phyloP scores from a whole-genome alignment of 2,113 vertebrate species.

The Marmota flaviventris region DNA sequence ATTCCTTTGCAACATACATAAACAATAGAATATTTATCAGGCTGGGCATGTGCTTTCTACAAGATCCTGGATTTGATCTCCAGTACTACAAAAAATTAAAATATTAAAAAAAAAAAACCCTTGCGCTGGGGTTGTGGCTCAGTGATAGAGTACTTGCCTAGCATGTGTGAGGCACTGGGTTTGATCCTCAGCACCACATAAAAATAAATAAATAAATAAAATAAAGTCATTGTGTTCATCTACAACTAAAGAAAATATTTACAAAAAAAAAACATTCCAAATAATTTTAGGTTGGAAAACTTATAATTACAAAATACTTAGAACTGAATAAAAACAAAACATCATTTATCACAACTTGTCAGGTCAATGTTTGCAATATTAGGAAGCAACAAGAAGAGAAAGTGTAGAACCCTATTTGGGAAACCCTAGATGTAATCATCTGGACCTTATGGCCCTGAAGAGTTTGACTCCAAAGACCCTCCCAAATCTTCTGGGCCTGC shows the following conservation, averaged over 20 bases:
- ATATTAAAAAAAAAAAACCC: no score
- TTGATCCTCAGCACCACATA: no score
- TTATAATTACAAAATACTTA: neutral
- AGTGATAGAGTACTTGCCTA: no score
- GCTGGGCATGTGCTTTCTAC: neutral
- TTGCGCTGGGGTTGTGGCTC: no score
- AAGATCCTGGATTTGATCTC: neutral
- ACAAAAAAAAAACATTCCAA: neutral
- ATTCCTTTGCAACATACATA: neutral
- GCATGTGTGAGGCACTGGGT: no score
- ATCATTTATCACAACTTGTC: neutral
- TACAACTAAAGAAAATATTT: neutral
- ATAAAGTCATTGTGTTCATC: no score
- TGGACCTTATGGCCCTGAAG: neutral
- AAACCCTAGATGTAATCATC: neutral
- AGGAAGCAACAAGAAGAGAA: neutral
- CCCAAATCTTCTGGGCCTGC: neutral
- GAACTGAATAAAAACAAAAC: neutral
- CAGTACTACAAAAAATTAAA: neutral
- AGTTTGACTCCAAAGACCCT: neutral
- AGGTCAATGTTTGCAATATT: neutral
- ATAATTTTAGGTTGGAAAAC: neutral
- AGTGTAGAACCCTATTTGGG: neutral
- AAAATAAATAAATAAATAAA: no score
- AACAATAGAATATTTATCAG: neutral